phyloP scores from a whole-genome alignment of 2,113 vertebrate species.

The Tangachromis dhanisi region DNA sequence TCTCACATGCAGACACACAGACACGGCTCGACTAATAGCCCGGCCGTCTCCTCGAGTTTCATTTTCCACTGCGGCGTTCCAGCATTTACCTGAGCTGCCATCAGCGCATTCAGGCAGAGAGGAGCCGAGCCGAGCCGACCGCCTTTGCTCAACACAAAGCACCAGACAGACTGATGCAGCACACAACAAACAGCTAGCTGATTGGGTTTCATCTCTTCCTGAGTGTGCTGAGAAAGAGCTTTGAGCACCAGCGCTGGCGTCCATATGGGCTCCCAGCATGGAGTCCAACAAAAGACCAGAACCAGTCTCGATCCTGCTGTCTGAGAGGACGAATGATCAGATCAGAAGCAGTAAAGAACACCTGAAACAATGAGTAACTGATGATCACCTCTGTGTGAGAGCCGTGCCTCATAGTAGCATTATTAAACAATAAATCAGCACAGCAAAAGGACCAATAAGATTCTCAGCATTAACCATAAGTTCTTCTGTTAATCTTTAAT shows the following conservation, averaged over 20 bases:
- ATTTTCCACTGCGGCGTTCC: constrained; percentile 46
- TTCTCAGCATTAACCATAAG: neutral
- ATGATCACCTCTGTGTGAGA: neutral
- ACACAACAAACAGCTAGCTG: neutral
- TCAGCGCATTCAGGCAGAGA: constrained; percentile 13
- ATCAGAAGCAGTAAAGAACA: neutral
- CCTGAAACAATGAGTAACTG: neutral
- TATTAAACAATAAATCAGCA: neutral
- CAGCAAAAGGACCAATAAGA: neutral
- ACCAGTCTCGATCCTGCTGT: neutral
- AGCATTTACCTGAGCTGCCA: constrained; percentile 31
- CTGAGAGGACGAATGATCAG: neutral
- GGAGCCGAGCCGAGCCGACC: neutral
- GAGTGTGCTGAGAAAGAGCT: constrained; percentile 6
- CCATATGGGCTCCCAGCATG: constrained; percentile 20
- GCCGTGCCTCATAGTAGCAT: neutral
- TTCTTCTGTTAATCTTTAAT: neutral
- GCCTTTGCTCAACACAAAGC: neutral
- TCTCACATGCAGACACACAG: constrained; percentile 10
- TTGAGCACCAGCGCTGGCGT: neutral
- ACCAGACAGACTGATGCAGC: constrained; percentile 1
- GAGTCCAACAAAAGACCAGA: neutral
- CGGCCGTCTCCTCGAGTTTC: constrained; percentile 41
- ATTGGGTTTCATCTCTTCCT: neutral
- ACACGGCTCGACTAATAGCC: neutral